Evolutionary conservation across 2,888 invertebrate species (phyloP), one percentile per base, ranked within the genome.

Genomic region (Trachelus iudaicus): DNA sequence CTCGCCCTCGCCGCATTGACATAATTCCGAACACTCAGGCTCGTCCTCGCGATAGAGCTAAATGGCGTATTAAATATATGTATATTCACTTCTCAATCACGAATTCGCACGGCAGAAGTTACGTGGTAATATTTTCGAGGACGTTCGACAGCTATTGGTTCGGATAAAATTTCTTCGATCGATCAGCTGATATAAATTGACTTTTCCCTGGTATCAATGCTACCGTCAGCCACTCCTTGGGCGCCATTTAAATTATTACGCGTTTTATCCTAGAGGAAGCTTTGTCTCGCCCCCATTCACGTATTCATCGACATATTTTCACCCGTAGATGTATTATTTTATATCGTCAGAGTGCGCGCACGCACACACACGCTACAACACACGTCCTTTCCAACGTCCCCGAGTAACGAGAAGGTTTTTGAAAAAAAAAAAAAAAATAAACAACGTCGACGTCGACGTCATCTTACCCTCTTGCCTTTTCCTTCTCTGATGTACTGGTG

Each of bases 11-110:
- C 96, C 95, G 90, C 98, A 98, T 86, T 96, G 95, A 92, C 98
- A 98, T 79, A 98, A 94, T 92, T 97, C 97, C 69, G 97, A 97
- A 92, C 97, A 98, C 89, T 97, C 97, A 40, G 96, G 95, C 89
- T 97, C 97, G 84, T 97, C 96, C 88, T 97, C 95, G 40, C 95
- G 94, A 92, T 96, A 96, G 78, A 97, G 93, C 96, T 96, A 92
- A 68, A 93, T 33, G 23, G 23, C 56, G 56, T 23, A 56, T 56
- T 56, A 23, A 23, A 9, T 56, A 23, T 12, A 35, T 35, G 35
- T 35, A 12, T 56, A 56, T 56, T 56, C 9, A 2, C 56, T 56
- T 56, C 23, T 56, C 9, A 1, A 23, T 56, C 23, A 23, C 2
- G 56, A 23, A 9, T 56, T 23, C 2, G 6, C 37, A 4, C 13